These are phyloP conservation scores for Gasterosteus nipponicus DNA, from an alignment of 2,113 vertebrate genomes.

Conservation along the genomic window DNA sequence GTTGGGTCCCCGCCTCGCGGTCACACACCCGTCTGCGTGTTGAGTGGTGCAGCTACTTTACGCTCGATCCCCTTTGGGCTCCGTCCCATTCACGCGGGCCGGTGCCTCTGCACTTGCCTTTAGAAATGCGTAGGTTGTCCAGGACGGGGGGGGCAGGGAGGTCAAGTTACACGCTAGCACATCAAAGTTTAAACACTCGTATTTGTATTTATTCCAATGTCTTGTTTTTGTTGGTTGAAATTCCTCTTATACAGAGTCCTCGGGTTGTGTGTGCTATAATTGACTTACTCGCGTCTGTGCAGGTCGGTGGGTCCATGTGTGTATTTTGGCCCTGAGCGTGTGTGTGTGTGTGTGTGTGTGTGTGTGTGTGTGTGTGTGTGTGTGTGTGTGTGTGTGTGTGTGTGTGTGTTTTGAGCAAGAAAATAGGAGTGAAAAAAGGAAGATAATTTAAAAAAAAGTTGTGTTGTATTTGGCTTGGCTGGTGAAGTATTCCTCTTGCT, in stretches of 20 bases:
- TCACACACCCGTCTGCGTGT: conserved; percentile 11
- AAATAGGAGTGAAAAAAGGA: not conserved
- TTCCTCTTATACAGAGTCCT: not conserved
- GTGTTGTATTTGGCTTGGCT: not conserved
- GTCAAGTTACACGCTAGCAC: conserved; percentile 31
- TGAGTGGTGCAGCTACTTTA: conserved; percentile 50
- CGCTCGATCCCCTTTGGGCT: conserved; percentile 20
- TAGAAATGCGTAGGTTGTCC: conserved; percentile 52
- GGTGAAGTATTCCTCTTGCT: not conserved
- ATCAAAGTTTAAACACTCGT: conserved; percentile 56
- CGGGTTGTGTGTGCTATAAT: not conserved
- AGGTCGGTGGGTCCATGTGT: not conserved
- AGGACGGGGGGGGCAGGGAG: conserved; percentile 34
- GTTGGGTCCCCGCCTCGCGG: conserved; percentile 26
- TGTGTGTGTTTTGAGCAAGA: not conserved
- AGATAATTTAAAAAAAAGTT: not conserved
- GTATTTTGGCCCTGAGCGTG: not conserved
- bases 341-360: conserved; percentile 2
- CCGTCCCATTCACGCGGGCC: conserved; percentile 28
- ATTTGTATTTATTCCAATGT: conserved; percentile 1
- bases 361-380: conserved; percentile 1
- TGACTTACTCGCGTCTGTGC: not conserved
- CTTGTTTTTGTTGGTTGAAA: not conserved
- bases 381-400: conserved; percentile 1
- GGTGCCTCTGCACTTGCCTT: conserved; percentile 37